Evolutionary conservation across 2,888 invertebrate species (phyloP), one percentile per base, ranked within the genome.

Genomic region (Scaptomyza reducta): DNA sequence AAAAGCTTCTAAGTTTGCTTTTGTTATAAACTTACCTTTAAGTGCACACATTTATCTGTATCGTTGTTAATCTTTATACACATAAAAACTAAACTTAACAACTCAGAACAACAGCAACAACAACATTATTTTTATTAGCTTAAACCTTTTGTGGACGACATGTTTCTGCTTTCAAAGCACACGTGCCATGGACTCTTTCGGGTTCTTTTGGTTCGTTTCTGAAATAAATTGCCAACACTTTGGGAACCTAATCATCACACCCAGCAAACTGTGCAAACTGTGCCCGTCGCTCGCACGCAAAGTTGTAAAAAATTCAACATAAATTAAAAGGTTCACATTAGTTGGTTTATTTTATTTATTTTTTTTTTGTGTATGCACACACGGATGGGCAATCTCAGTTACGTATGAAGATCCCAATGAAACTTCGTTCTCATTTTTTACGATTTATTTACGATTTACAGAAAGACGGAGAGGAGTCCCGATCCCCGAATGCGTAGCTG

Each of bases 261-360:
- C 46, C 47, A 33, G 42, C 51, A 44, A 49, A 50, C 66, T 56
- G 57, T 38, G 57, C 44, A 51, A 55, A 14, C 31, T 67, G 35
- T 22, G 18, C 35, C 45, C 0, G 25, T 70, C 14, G 38, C 40
- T 71, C 44, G 13, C 72, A 71, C 74, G 44, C 51, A 46, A 50
- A 18, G 47, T 16, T 60, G 65, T 79, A 66, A 79, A 73, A 66
- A 80, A 68, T 64, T 63, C 67, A 63, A 77, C 77, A 81, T 77
- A 86, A 86, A 86, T 81, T 83, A 81, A 81, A 80, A 86, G 70
- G 56, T 42, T 40, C 64, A 60, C 80, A 86, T 86, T 83, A 83
- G 83, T 80, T 83, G 68, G 83, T 74, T 86, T n/a, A n/a, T n/a
- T n/a, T n/a, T n/a, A n/a, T n/a, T n/a, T 16, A 10, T 40, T 64